Base-by-base conservation (phyloP, 2,113 vertebrate genomes). In the Leptodactylus fuscus region DNA sequence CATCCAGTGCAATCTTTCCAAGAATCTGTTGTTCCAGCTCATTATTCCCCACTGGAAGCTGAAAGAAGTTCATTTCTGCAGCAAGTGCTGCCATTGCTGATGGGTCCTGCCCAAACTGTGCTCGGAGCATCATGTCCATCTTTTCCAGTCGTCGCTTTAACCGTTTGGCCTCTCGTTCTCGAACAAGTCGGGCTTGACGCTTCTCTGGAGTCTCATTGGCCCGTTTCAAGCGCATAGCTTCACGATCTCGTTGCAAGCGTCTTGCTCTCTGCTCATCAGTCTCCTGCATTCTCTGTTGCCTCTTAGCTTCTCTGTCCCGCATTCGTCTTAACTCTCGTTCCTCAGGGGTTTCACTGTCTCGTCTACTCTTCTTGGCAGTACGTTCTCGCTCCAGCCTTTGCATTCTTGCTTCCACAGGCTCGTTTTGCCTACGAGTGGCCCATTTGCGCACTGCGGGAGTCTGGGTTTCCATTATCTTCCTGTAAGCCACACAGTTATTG, bases 61-160 rank as follows among this genome's bases (percentile, higher is more conserved):
- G 95, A 91, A 98, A 99, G 82, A 97, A 98, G 91, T 96, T 99
- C 95, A 99, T 98, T 90, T 99, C 97, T 0, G 98, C 96, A 11
- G 97, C 98, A 88, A 99, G 91, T 6, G 98, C 97, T 0, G 97
- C 98, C 96, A 99, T 96, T 48, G 98, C 97, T 1, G 97, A 96
- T 2, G 97, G 96, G 85, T 99, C 97, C 81, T 99, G 97, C 89
- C 97, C 97, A 70, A 99, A 99, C 91, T 99, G 98, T 6, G 96
- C 96, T 87, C 97, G 94, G 82, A 99, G 92, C 88, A 97, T 96
- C 49, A 98, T 97, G 93, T 99, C 97, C 90, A 99, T 98, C 93
- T 99, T 99, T 91, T 99, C 97, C 88, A 99, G 90, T 58, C 97
- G 93, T 7, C 97, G 92, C 88, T 99, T 99, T 75, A 99, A 95